Evolutionary conservation across 2,888 invertebrate genomes (phyloP), one percentile per base, ranked within the genome.

Genomic region (Pristionchus mayeri): DNA sequence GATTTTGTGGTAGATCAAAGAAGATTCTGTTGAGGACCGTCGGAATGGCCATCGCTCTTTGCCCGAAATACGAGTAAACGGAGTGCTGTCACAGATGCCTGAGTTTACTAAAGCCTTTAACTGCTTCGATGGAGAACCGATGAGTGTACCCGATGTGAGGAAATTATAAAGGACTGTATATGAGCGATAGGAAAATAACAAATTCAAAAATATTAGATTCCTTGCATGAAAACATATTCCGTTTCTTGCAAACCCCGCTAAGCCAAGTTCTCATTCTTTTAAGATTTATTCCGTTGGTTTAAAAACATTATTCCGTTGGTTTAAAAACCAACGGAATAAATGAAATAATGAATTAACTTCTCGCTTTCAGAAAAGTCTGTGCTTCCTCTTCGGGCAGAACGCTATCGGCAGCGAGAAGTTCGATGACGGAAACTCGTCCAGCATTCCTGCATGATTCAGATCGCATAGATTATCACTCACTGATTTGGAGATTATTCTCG

Each of bases 61-160:
- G 7, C 24, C 76, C 7, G 50, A 11, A 3, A 44, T 82, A 16
- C 24, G 63, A 30, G 67, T 82, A 4, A 82, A 82, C 30, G 82
- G 63, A 30, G 67, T 82, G 3, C 67, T 82, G 9, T 67, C 82
- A 13, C 82, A 82, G 50, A 82, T 82, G 82, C 82, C 82, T 9
- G 63, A 60, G 34, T 82, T 82, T 50, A 50, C 82, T 0, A 27
- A n/a, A 3, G 44, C 67, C 0, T 82, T 82, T 67, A 82, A 82
- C 34, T 82, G 82, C 57, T 82, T 82, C 21, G 82, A 82, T n/a
- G 82, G 82, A 44, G 82, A 82, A 44, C 50, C 63, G n/a, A 60
- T 82, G 60, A 67, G 30, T 48, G 82, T 67, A 6, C 34, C 30
- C 21, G 63, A 82, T 21, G 82, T 82, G 3, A 44, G 54, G 13